Percentiles rank a stretch among this genome's conserved stretches.
Evolutionary conservation across 2,113 vertebrate genomes (phyloP).

Genomic region (Epinephelus cyanopodus): DNA sequence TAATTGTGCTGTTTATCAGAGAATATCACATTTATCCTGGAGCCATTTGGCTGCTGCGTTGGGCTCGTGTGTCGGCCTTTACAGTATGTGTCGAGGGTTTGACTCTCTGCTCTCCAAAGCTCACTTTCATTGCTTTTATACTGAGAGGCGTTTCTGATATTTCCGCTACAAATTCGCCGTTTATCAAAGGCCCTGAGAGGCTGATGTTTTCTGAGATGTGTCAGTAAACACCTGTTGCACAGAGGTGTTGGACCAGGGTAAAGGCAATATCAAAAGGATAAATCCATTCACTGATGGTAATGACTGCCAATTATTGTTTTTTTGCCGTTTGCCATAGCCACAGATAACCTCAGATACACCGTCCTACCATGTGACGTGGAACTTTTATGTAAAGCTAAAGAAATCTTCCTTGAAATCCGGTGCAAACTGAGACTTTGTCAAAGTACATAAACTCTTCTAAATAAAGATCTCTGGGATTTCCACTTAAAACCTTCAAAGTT

Average conservation of each 20-base stretch:
- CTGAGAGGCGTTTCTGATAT: neutral
- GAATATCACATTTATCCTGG: conserved; percentile 56
- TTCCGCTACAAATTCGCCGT: neutral
- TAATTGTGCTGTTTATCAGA: conserved; percentile 52
- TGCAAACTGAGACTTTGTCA: neutral
- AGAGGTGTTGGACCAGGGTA: neutral
- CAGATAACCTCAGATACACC: neutral
- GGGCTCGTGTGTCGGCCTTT: neutral
- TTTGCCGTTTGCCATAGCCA: neutral
- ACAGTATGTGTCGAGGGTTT: neutral
- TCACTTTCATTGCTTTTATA: neutral
- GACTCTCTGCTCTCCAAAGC: neutral
- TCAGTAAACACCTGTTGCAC: neutral
- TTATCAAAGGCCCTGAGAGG: neutral
- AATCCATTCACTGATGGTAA: neutral
- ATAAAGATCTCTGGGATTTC: conserved; percentile 3
- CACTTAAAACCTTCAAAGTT: conserved; percentile 1
- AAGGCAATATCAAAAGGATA: neutral
- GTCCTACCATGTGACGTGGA: neutral
- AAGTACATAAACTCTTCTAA: neutral
- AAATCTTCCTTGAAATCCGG: neutral
- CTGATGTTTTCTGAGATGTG: too few relatives aligned
- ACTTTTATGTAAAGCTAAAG: neutral
- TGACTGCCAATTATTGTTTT: too few relatives aligned
- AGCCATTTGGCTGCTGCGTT: conserved; percentile 41